Evolutionary conservation across 1,140 invertebrate genomes (phyloP).

Genomic region (Popillia japonica): DNA sequence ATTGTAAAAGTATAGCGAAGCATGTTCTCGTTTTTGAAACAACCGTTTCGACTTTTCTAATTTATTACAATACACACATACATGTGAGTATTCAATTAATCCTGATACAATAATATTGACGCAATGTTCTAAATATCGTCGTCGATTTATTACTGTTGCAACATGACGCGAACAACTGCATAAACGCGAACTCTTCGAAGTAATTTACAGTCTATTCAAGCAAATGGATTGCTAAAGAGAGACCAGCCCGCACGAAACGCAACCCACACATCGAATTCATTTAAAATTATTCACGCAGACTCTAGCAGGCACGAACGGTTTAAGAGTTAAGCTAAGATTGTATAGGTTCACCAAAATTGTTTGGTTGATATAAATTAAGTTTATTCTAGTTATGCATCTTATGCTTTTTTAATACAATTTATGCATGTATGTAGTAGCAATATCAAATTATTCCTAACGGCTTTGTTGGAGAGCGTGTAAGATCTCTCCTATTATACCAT

Average conservation of each 20-base stretch:
- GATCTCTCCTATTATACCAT: too few species aligned
- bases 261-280: constrained; percentile 25
- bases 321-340: neutral
- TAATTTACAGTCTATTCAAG: neutral
- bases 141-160: constrained; percentile 19
- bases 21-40: too few species aligned
- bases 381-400: too few species aligned
- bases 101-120: neutral
- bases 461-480: too few species aligned
- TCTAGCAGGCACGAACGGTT: neutral
- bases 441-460: too few species aligned
- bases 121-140: neutral
- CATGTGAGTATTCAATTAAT: neutral
- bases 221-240: constrained; percentile 32
- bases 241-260: neutral
- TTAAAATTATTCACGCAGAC: constrained; percentile 14
- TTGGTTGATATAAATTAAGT: neutral
- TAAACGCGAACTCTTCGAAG: constrained; percentile 3
- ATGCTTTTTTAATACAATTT: too few species aligned
- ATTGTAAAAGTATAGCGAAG: too few species aligned
- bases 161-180: constrained; percentile 1
- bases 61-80: too few species aligned
- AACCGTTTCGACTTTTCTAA: too few species aligned
- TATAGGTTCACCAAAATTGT: neutral
- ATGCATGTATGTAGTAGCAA: too few species aligned